Conservation (phyloP, 2,888 invertebrate species). For the Plagodis pulveraria region DNA sequence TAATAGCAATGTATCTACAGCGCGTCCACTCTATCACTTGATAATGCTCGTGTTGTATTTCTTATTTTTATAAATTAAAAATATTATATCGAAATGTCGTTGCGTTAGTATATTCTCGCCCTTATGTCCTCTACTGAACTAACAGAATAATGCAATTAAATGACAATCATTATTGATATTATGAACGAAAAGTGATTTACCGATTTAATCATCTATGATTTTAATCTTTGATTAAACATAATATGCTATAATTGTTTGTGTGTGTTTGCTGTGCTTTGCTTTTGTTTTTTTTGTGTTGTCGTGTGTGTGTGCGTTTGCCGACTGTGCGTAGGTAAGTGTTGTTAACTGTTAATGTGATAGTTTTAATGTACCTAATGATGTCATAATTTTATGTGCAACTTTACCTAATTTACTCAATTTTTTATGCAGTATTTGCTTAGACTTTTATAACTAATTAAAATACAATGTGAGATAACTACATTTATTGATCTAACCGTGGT, state of each 20-base stretch:
- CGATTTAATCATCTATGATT: background rate
- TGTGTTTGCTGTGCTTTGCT: conserved; percentile 48
- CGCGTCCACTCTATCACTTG: conserved; percentile 10
- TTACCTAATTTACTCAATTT: too few species aligned
- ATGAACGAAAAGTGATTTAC: background rate
- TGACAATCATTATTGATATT: too few species aligned
- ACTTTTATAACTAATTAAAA: too few species aligned
- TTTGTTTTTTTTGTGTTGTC: conserved; percentile 40
- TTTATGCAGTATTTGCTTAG: too few species aligned
- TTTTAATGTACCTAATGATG: conserved; percentile 21
- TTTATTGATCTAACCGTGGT: conserved; percentile 7
- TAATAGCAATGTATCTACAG: background rate
- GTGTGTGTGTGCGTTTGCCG: conserved; percentile 24
- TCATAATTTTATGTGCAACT: too few species aligned
- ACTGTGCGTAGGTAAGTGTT: conserved; percentile 42
- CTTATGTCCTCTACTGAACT: conserved; percentile 2
- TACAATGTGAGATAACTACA: background rate
- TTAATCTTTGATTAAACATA: background rate
- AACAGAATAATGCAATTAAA: background rate
- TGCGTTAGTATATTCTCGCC: conserved; percentile 28
- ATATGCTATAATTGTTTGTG: conserved; percentile 8
- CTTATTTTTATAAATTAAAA: conserved; percentile 42
- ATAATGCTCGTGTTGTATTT: conserved; percentile 34
- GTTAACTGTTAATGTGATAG: conserved; percentile 28
- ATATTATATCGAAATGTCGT: conserved; percentile 25